phyloP scores from a whole-genome alignment of 2,888 invertebrate genomes.

The Strigamia maritima region DNA sequence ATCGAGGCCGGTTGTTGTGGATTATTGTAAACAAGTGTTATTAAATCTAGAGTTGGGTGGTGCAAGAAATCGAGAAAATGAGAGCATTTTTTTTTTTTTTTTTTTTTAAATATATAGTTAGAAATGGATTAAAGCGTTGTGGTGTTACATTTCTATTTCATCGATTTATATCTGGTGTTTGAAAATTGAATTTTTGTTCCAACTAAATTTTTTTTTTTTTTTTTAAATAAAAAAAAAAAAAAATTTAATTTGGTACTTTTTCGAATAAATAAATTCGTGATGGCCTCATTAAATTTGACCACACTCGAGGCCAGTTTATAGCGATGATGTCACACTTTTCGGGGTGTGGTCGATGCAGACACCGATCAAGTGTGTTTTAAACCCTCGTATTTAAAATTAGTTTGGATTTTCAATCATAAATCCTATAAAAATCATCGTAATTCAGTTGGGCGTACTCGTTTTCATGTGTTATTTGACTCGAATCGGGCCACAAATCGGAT shows the following conservation, averaged over 20 bases:
- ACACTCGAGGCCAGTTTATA: conserved; percentile 29
- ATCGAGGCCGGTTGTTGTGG: no score
- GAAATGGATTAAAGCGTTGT: neutral
- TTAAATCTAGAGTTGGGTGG: neutral
- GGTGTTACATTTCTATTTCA: neutral
- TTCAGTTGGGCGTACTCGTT: neutral
- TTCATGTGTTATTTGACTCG: neutral
- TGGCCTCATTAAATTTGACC: conserved; percentile 17
- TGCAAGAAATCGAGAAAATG: neutral
- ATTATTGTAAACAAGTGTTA: no score
- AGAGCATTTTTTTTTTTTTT: neutral
- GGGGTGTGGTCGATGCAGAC: conserved; percentile 5
- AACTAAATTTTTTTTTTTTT: no score
- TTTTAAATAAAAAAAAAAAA: no score
- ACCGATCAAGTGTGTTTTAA: neutral
- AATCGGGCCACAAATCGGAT: neutral
- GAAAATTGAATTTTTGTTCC: neutral
- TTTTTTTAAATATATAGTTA: neutral
- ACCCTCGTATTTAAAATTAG: neutral
- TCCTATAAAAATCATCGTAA: neutral
- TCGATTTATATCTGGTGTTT: neutral
- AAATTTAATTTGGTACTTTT: no score
- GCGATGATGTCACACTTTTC: conserved; percentile 17
- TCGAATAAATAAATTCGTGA: neutral
- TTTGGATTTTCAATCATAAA: neutral